Base-by-base conservation (phyloP, 2,888 invertebrate species). In the Mellilla xanthometata region DNA sequence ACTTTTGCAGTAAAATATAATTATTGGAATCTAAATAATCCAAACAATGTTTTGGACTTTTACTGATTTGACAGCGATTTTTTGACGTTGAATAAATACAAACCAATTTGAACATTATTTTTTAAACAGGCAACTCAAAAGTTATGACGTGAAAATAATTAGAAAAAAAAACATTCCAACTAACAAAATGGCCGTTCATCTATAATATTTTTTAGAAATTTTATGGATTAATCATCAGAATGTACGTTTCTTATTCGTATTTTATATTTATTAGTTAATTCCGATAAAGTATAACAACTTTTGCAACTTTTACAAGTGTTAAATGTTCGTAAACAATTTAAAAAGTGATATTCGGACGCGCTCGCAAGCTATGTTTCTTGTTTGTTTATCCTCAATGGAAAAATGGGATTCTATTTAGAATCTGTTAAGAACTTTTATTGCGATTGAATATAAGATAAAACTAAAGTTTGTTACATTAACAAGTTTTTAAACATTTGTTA, bases 181-280 rank as follows among this genome's bases (percentile, higher is more conserved):
- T 19, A 36, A 82, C 83, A 83, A 84, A 83, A 84, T 84, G 83
- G 83, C 83, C 67, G 83, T 74, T 65, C 53, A 52, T 62, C 52
- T 54, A 33, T 56, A 50, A 64, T 69, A 36, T 65, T 71, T 73
- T 71, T 60, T 61, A 66, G 65, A 68, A 58, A 62, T 72, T 64
- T 65, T 70, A 65, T 62, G 68, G 61, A 60, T 62, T 64, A 53
- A 58, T 59, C 36, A 59, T 45, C 42, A 59, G 49, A 56, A 69
- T 19, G 71, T 74, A 76, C 63, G 72, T 72, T 69, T 31, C 19
- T 28, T 27, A 15, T 61, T 33, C 39, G 4, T 40, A 42, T 43
- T 45, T 27, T 29, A 35, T 27, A 35, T 49, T 12, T 29, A 44
- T 49, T 35, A 15, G 5, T 28, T 19, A 12, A n/a, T 22, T 22